Percentiles rank a stretch among this genome's conserved stretches.
phyloP scores from a whole-genome alignment of 2,888 invertebrate species.

The Melanostoma scalare region DNA sequence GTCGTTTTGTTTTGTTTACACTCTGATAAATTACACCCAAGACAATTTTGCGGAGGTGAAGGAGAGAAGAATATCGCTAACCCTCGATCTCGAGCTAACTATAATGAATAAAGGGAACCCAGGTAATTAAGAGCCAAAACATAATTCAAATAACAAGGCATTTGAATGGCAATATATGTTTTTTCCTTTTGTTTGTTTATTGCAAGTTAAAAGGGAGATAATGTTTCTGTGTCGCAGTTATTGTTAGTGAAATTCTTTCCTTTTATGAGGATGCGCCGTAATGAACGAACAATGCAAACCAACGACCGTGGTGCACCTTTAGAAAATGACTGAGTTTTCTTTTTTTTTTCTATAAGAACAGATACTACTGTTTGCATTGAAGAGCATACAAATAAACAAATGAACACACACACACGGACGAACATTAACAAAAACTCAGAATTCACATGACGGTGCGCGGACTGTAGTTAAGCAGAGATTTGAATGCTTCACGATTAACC shows the following conservation, averaged over 20 bases:
- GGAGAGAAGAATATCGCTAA: slow-evolving; percentile 10
- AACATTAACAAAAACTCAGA: neutral
- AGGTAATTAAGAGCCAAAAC: slow-evolving; percentile 35
- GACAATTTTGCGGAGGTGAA: slow-evolving; percentile 13
- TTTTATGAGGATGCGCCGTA: no score
- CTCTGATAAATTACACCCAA: slow-evolving; percentile 63
- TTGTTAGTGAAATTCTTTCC: no score
- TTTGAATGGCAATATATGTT: slow-evolving; percentile 28
- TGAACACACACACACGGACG: slow-evolving; percentile 15
- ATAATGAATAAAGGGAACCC: slow-evolving; percentile 7
- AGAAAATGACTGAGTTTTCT: slow-evolving; percentile 19
- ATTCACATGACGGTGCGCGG: slow-evolving; percentile 52
- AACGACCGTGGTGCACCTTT: no score
- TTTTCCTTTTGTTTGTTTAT: slow-evolving; percentile 10
- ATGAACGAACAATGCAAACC: no score
- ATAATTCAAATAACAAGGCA: slow-evolving; percentile 16
- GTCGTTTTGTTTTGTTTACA: slow-evolving; percentile 66
- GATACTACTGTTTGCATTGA: slow-evolving; percentile 9
- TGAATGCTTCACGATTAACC: slow-evolving; percentile 69
- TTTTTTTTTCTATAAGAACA: slow-evolving; percentile 19
- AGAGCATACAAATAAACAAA: slow-evolving; percentile 17
- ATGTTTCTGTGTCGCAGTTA: no score
- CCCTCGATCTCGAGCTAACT: slow-evolving; percentile 16
- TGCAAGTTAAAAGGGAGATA: no score
- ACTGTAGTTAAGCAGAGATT: slow-evolving; percentile 38